Percentiles rank a stretch among this genome's conserved stretches.
Conservation (phyloP, 2,888 invertebrate species). For the Trachelus troglodyta region DNA sequence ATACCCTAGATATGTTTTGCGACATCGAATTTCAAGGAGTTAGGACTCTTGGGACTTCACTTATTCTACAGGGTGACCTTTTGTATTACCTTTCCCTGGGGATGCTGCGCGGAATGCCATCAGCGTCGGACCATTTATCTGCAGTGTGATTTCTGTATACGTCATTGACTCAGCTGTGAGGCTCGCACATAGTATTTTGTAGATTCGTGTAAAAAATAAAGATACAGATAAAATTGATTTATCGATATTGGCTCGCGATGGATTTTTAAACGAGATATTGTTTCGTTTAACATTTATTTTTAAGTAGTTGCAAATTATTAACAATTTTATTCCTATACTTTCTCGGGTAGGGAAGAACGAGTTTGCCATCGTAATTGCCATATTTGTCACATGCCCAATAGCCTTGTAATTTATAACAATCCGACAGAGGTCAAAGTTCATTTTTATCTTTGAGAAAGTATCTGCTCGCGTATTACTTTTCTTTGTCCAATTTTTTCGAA, state of each 20-base stretch:
- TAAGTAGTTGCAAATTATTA: background rate
- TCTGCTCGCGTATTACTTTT: too few relatives aligned
- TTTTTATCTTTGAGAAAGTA: too few relatives aligned
- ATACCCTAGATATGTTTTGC: background rate
- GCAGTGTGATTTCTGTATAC: background rate
- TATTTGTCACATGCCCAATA: too few relatives aligned
- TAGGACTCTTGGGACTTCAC: background rate
- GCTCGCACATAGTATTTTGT: background rate
- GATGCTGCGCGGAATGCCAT: background rate
- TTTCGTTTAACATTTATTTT: background rate
- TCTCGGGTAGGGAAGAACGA: too few relatives aligned
- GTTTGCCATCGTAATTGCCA: too few relatives aligned
- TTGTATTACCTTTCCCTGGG: background rate
- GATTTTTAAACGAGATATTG: background rate
- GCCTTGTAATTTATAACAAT: too few relatives aligned
- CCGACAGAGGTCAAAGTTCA: too few relatives aligned
- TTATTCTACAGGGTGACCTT: background rate
- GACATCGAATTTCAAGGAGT: background rate
- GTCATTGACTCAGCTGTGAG: background rate
- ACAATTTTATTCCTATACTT: too few relatives aligned
- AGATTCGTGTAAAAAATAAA: background rate
- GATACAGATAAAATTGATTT: background rate
- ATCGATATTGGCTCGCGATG: background rate
- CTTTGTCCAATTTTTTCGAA: too few relatives aligned
- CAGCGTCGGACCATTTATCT: background rate